Conservation (phyloP, 1,140 invertebrate genomes). For the Lepidurus couesii region DNA sequence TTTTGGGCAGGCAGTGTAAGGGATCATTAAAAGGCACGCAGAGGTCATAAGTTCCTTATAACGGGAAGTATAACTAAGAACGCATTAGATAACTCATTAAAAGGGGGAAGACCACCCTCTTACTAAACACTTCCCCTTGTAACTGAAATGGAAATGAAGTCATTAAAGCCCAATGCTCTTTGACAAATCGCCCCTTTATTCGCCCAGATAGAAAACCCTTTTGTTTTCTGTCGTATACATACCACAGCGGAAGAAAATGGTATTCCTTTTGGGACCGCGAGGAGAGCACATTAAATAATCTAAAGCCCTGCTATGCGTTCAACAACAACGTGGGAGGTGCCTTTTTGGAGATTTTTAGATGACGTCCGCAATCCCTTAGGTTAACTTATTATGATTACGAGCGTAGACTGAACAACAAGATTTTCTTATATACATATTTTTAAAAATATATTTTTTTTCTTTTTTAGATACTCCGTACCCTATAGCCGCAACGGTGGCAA, state of each 20-base stretch:
- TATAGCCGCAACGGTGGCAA: not conserved
- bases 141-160: not conserved
- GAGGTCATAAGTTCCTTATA: slow-evolving; percentile 6
- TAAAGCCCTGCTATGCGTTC: not conserved
- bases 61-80: slow-evolving; percentile 11
- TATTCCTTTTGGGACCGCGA: slow-evolving; percentile 20
- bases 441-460: too few species aligned
- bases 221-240: not conserved
- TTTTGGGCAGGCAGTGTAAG: slow-evolving; percentile 4
- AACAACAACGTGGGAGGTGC: slow-evolving; percentile 1
- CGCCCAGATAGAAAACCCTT: not conserved
- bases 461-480: not conserved
- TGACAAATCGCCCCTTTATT: slow-evolving; percentile 14
- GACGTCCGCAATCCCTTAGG: not conserved
- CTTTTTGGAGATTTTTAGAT: not conserved
- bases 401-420: not conserved
- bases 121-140: slow-evolving; percentile 19
- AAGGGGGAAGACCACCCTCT: slow-evolving; percentile 4
- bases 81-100: slow-evolving; percentile 16
- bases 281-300: slow-evolving; percentile 1
- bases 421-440: too few species aligned
- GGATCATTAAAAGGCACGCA: slow-evolving; percentile 15
- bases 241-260: slow-evolving; percentile 17
- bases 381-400: not conserved
- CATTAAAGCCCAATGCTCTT: slow-evolving; percentile 19